Percentiles rank a stretch among this genome's conserved stretches.
Evolutionary conservation across 2,888 invertebrate species (phyloP).

Genomic region (Polia nebulosa): DNA sequence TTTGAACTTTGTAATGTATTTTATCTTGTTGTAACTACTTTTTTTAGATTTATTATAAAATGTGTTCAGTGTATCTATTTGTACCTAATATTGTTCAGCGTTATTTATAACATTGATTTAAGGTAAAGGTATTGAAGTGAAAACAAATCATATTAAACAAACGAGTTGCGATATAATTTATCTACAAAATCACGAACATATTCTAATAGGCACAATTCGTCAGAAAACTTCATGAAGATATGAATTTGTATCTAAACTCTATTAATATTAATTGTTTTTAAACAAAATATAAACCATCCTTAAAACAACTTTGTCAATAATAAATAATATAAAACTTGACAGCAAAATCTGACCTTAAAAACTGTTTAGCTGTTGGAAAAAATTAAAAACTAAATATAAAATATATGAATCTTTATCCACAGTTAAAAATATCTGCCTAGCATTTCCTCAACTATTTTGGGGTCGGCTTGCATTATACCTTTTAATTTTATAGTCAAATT

Average conservation of each 20-base stretch:
- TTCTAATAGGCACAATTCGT: constrained; percentile 24
- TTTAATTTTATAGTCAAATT: neutral
- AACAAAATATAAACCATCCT: constrained; percentile 4
- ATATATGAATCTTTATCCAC: neutral
- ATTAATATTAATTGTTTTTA: constrained; percentile 11
- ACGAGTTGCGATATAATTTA: constrained; percentile 56
- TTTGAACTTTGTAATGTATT: neutral
- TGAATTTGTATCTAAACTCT: constrained; percentile 18
- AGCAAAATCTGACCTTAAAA: constrained; percentile 5
- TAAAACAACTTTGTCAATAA: constrained; percentile 10
- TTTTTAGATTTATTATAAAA: neutral
- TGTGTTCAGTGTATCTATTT: neutral
- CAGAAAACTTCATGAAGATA: constrained; percentile 22
- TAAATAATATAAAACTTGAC: constrained; percentile 27
- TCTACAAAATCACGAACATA: constrained; percentile 40
- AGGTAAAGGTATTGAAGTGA: constrained; percentile 41
- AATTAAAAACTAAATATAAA: neutral
- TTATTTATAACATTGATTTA: neutral
- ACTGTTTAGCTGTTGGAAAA: neutral
- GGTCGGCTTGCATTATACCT: neutral
- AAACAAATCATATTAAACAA: constrained; percentile 42
- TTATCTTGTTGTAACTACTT: neutral
- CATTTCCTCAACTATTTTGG: neutral
- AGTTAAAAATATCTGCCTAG: neutral
- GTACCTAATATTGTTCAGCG: constrained; percentile 3